Conservation (phyloP, 2,888 invertebrate species). For the Hyposoter dolosus region DNA sequence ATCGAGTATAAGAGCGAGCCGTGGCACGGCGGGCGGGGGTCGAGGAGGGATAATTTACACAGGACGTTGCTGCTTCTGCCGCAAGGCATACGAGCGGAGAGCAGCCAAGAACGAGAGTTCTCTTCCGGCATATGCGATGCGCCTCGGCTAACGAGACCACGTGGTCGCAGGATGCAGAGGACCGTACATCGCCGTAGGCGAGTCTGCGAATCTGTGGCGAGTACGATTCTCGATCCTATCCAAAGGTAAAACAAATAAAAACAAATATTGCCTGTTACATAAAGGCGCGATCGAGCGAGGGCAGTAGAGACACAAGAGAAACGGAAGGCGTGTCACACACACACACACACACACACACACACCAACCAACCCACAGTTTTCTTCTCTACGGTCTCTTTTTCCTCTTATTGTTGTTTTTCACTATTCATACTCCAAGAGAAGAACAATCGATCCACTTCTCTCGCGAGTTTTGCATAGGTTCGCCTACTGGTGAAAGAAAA, state of each 20-base stretch:
- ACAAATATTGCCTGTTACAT: constrained; percentile 67
- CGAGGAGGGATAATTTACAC: constrained; percentile 60
- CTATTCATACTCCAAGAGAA: constrained; percentile 25
- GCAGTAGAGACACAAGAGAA: constrained; percentile 26
- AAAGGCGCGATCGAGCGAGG: constrained; percentile 65
- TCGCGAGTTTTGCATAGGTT: constrained; percentile 24
- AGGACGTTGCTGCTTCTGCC: constrained; percentile 59
- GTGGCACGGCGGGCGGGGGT: constrained; percentile 22
- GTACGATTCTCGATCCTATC: constrained; percentile 55
- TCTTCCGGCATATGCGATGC: constrained; percentile 71
- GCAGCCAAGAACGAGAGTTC: constrained; percentile 30
- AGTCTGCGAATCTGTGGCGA: constrained; percentile 57
- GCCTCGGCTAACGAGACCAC: constrained; percentile 71
- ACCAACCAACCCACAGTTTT: background rate
- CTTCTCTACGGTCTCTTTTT: constrained; percentile 33
- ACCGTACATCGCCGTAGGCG: constrained; percentile 46
- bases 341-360: background rate
- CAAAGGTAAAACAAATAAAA: constrained; percentile 15
- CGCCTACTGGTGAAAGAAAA: background rate
- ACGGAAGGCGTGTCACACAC: constrained; percentile 58
- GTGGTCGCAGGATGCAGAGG: constrained; percentile 56
- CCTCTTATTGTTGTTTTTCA: constrained; percentile 6
- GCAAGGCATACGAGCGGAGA: constrained; percentile 46
- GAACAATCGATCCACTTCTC: constrained; percentile 61
- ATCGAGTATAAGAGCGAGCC: constrained; percentile 19